Conservation (phyloP, 2,113 vertebrate genomes). For the Rutilus rutilus region DNA sequence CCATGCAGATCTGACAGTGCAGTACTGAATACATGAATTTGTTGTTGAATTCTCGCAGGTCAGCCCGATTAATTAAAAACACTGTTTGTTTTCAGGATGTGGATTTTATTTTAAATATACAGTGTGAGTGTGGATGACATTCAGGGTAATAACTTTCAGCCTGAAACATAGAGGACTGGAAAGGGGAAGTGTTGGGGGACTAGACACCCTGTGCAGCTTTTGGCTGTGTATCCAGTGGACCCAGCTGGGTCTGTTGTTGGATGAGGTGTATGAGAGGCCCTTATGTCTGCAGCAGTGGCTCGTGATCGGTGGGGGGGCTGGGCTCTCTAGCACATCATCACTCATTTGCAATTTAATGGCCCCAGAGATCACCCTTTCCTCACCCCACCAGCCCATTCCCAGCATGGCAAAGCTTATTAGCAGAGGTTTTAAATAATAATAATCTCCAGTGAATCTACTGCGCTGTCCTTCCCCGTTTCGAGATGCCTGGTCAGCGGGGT, state of each 20-base stretch:
- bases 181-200: conserved; percentile 13
- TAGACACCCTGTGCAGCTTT: conserved; percentile 46
- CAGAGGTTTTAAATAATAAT: conserved; percentile 78
- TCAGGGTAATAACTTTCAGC: background rate
- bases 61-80: conserved; percentile 26
- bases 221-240: conserved; percentile 59
- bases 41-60: conserved; percentile 3
- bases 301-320: conserved; percentile 68
- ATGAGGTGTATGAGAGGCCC: conserved; percentile 49
- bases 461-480: background rate
- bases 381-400: conserved; percentile 68
- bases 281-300: conserved; percentile 65
- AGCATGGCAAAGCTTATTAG: conserved; percentile 75
- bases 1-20: conserved; percentile 22
- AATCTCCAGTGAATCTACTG: conserved; percentile 41
- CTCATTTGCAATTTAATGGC: conserved; percentile 82
- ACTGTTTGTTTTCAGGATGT: conserved; percentile 16
- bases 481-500: conserved; percentile 50
- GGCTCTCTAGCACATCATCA: conserved; percentile 75
- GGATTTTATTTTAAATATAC: conserved; percentile 27
- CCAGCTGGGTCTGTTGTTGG: conserved; percentile 68
- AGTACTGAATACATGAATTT: conserved; percentile 25
- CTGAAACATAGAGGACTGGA: background rate
- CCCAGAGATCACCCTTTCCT: conserved; percentile 71
- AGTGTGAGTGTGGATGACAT: background rate